phyloP scores from a whole-genome alignment of 2,797 vertebrate genomes.

The Sebastes paucispinis region DNA sequence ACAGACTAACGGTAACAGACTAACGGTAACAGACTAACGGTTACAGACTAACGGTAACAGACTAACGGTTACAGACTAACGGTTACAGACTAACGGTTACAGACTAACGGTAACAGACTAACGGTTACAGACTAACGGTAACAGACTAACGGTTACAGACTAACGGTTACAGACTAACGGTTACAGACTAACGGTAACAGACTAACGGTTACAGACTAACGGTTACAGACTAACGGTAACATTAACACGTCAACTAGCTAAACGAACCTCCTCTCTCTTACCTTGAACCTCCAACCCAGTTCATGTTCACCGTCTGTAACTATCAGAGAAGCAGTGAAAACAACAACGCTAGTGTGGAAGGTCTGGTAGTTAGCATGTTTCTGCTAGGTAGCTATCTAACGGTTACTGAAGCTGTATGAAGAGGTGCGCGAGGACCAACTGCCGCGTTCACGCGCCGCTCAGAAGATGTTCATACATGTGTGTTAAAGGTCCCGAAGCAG shows the following conservation, averaged over 20 bases:
- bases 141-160: too few relatives aligned
- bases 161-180: background rate
- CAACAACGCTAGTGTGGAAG: background rate
- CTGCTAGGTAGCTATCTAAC: background rate
- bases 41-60: too few relatives aligned
- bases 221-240: background rate
- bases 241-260: background rate
- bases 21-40: too few relatives aligned
- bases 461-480: background rate
- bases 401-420: background rate
- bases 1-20: too few relatives aligned
- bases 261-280: conserved; percentile 24
- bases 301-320: conserved; percentile 64
- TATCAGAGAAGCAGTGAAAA: background rate
- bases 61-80: too few relatives aligned
- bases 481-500: too few relatives aligned
- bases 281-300: conserved; percentile 85
- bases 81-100: too few relatives aligned
- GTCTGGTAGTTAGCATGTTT: background rate
- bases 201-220: background rate
- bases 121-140: background rate
- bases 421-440: background rate
- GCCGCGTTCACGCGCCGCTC: too few relatives aligned
- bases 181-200: background rate
- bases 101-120: too few relatives aligned